Evolutionary conservation across 2,113 vertebrate genomes (phyloP), one percentile per base, ranked within the genome.

Genomic region (Thermophis baileyi): DNA sequence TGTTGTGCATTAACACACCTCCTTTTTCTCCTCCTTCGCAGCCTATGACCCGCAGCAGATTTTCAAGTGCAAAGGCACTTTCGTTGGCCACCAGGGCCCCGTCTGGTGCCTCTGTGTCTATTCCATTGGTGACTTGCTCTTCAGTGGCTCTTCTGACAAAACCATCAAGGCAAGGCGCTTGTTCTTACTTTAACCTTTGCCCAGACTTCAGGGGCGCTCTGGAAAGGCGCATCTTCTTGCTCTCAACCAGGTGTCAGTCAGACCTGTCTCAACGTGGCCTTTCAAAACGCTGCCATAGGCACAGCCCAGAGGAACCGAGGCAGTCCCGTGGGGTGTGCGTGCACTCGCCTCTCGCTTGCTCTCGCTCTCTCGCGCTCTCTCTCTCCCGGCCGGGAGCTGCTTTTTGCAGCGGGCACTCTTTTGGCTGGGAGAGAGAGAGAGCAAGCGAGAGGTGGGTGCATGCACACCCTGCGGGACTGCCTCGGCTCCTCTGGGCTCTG

Each of bases 21-120:
- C 8, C 69, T 24, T 87, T 87, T 91, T 95, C n/a, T 49, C 6
- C 30, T 46, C 0, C 93, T 50, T 90, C 47, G 35, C 95, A 99
- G 99, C 99, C 16, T 99, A 99, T 1, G 99, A 99, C 93, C 99
- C 99, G 8, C 99, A 99, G 98, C 99, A 99, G 97, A 99, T 99
- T 98, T 99, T 99, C 97, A 99, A 99, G 96, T 99, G 99, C 96
- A 99, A 99, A 96, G 99, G 99, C 25, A 99, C 99, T 7, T 99
- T 99, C 35, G 99, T 99, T 90, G 99, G 99, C 18, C 99, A 99
- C 96, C 99, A 99, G 96, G 99, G 99, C 91, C 99, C 99, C 0
- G 99, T 99, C 40, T 99, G 99, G 99, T 99, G 99, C 95, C 97
- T 99, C 89, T 99, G 99, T 3, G 99, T 99, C 95, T 99, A 99